Evolutionary conservation across 2,113 vertebrate species (phyloP).

Genomic region (Phocoena sinus): DNA sequence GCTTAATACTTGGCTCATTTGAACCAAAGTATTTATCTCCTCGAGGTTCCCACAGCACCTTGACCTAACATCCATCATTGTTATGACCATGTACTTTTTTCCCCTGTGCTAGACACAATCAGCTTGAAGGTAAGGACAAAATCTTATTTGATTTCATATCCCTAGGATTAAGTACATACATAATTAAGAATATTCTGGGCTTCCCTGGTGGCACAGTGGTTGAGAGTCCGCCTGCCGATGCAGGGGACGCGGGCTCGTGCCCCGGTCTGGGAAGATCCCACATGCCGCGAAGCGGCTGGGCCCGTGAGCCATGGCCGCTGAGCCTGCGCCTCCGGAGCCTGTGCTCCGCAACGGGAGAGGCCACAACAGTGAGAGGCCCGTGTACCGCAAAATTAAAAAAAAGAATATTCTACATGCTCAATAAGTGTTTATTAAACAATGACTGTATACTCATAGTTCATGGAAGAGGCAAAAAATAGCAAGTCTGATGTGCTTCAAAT

Average conservation of each 20-base stretch:
- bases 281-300: no score
- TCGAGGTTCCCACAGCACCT: background rate
- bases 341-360: no score
- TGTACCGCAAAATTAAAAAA: no score
- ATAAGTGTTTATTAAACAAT: background rate
- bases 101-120: background rate
- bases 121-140: background rate
- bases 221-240: no score
- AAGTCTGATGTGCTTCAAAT: background rate
- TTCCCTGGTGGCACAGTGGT: no score
- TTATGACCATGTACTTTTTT: background rate
- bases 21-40: background rate
- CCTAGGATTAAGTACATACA: background rate
- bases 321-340: no score
- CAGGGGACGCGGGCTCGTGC: no score
- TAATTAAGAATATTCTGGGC: background rate
- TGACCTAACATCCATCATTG: background rate
- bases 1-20: background rate
- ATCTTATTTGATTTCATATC: background rate
- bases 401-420: background rate
- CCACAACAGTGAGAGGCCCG: no score
- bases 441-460: background rate
- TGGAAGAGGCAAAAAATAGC: background rate
- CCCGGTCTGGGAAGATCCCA: no score
- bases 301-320: no score